Conservation (phyloP, 1,140 invertebrate species). For the Tyrophagus putrescentiae region DNA sequence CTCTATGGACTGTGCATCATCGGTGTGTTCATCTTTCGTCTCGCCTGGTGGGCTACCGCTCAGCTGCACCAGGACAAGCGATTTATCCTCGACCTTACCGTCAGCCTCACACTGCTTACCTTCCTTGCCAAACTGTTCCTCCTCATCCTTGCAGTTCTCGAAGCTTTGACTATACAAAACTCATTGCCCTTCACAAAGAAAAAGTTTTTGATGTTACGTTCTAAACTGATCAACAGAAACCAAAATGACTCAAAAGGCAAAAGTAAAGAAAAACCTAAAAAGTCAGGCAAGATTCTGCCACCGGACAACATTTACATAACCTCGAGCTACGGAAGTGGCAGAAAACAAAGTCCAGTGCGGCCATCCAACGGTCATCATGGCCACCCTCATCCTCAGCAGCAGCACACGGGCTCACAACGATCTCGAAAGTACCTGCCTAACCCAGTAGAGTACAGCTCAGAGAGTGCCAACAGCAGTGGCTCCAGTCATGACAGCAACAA, state of each 20-base stretch:
- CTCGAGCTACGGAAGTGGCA: slow-evolving; percentile 9
- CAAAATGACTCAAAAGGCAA: neutral
- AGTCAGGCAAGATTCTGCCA: neutral
- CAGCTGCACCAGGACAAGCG: neutral
- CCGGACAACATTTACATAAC: neutral
- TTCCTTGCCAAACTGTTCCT: neutral
- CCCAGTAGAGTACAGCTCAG: neutral
- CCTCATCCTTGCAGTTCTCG: slow-evolving; percentile 5
- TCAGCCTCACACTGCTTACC: neutral
- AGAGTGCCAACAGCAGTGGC: neutral
- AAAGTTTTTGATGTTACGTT: neutral
- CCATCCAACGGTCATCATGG: neutral
- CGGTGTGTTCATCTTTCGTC: slow-evolving; percentile 8
- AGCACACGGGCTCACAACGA: neutral
- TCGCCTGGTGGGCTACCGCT: neutral
- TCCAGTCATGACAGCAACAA: slow-evolving; percentile 13
- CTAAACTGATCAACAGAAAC: neutral
- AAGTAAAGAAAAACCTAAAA: neutral
- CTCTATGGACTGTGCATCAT: slow-evolving; percentile 4
- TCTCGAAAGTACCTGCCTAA: neutral
- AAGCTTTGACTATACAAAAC: slow-evolving; percentile 7
- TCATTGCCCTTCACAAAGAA: neutral
- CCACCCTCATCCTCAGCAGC: neutral
- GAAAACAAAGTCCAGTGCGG: neutral
- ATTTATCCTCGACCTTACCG: neutral